A percentile compares a stretch with the other conserved stretches of the same genome.
These are phyloP conservation scores for Drosophila lacicola DNA, from an alignment of 2,888 invertebrate genomes.

Conservation along the genomic window DNA sequence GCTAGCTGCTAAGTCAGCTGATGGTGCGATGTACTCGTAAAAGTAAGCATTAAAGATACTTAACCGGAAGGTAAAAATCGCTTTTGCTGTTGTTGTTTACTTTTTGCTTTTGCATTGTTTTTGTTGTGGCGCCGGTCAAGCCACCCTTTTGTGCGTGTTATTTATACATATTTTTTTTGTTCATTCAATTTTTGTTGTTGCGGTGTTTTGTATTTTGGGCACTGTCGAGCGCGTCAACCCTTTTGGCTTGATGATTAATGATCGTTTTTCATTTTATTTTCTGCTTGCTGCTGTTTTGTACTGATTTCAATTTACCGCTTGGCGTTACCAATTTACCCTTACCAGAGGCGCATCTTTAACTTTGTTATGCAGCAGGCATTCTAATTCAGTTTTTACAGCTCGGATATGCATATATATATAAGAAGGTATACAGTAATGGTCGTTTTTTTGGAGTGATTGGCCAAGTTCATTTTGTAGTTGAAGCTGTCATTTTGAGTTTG, in stretches of 20 bases:
- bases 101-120: conserved; percentile 9
- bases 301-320: conserved; percentile 74
- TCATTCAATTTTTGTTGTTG: conserved; percentile 10
- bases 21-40: background rate
- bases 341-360: background rate
- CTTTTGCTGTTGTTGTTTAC: conserved; percentile 9
- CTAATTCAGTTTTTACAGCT: background rate
- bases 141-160: conserved; percentile 53
- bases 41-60: conserved; percentile 16
- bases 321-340: conserved; percentile 33
- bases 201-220: conserved; percentile 52
- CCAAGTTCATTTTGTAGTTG: no score
- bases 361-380: background rate
- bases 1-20: conserved; percentile 12
- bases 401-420: no score
- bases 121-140: conserved; percentile 61
- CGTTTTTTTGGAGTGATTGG: no score
- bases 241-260: conserved; percentile 72
- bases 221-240: conserved; percentile 72
- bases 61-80: conserved; percentile 3
- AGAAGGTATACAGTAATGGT: no score
- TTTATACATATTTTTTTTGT: conserved; percentile 3
- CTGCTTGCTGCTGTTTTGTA: conserved; percentile 58
- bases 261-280: conserved; percentile 59
- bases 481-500: no score